Base-by-base conservation (phyloP, 2,113 vertebrate genomes). In the Loxodonta africana region DNA sequence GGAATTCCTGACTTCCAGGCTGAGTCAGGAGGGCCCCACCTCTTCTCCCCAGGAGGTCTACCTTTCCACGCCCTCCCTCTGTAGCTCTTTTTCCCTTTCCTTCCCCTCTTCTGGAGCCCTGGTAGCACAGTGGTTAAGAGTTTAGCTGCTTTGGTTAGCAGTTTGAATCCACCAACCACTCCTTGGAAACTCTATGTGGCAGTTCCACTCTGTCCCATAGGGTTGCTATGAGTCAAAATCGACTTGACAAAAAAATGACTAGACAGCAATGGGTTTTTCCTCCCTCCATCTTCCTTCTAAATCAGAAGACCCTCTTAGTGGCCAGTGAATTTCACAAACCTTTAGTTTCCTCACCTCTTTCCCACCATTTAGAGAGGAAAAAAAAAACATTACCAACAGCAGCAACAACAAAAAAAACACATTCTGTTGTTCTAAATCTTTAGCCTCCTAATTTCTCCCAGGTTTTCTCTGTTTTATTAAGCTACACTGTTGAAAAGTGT, bases 1-100 rank as follows among this genome's bases (percentile, higher is more conserved):
- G 95, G 88, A 95, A 96, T 95, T 96, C 83, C 76, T 81, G 89
- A 91, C 91, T 96, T 96, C 88, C 86, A 62, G 88, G 93, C 91
- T 87, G 67, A 94, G 83, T 71, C 89, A 71, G 71, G 46, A 67
- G 46, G 44, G 87, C 83, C 87, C 94, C 95, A 53, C 95, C 95
- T 92, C 94, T 63, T 89, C 94, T 87, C 91, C 80, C 86, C 80
- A 91, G 92, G 94, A 37, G 28, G 93, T 84, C 97, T 92, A 77
- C 95, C 90, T 95, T 84, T 83, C 76, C 83, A 84, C 71, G 12
- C 87, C 86, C 93, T 84, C 76, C 44, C 77, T 81, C 33, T 60
- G n/a, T 30, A 37, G 33, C 28, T 95, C 11, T 18, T 0, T 14
- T 74, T 76, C 69, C 46, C 82, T 25, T 63, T 63, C 46, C 65